Evolutionary conservation across 1,140 invertebrate genomes (phyloP), one percentile per base, ranked within the genome.

Genomic region (Dinoponera quadriceps): DNA sequence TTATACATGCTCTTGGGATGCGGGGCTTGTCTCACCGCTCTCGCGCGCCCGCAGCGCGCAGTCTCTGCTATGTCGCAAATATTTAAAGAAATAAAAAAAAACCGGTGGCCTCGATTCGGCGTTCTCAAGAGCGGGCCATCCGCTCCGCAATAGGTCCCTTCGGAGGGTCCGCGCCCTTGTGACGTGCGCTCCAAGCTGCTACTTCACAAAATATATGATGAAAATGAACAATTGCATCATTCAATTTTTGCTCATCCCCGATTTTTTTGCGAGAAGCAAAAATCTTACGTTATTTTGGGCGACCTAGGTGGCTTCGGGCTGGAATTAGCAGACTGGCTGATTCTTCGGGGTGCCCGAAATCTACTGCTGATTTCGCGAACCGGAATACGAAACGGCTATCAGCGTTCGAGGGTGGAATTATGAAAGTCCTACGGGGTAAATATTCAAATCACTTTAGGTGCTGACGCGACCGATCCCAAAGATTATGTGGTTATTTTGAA

Each of bases 301-400:
- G n/a, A n/a, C n/a, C n/a, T n/a, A n/a, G n/a, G n/a, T n/a, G n/a
- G n/a, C n/a, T n/a, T n/a, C n/a, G n/a, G 97, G 97, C 73, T 98
- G 1, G 97, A 98, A 91, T 91, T 98, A 62, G 95, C 95, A 1
- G 95, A 97, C 83, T 98, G 97, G 97, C 87, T 98, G 59, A 94
- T 97, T 22, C 90, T 96, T 22, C 94, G 97, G 59, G 97, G 97
- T 2, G 96, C 96, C 1, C 95, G 89, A 65, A 96, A 96, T 72
- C 69, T 98, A 1, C 93, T 98, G 0, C 91, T 98, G 0, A 96
- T 96, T 0, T 97, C 97, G 9, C 94, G 97, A 72, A 95, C 93
- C 48, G 97, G 97, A 11, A 91, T 97, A 0, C 93, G 91, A 49
- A 96, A 95, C 86, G 97, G 97, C 1, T n/a, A n/a, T n/a, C n/a